Percentiles rank a stretch among this genome's conserved stretches.
Evolutionary conservation across 2,888 invertebrate genomes (phyloP).

Genomic region (Papilio gigon): DNA sequence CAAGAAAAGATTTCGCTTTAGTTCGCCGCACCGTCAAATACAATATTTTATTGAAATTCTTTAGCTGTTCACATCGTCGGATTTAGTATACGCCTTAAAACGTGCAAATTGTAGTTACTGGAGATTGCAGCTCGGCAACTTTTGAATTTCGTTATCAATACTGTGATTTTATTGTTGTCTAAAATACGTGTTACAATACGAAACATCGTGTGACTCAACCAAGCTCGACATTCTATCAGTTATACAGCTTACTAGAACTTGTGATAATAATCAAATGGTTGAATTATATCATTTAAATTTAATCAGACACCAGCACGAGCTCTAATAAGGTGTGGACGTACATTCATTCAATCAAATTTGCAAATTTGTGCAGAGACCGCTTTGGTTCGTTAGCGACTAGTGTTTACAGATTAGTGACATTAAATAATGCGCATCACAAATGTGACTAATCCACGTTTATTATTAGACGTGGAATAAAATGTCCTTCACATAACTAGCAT

Average conservation of each 20-base stretch:
- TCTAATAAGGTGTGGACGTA: slow-evolving; percentile 23
- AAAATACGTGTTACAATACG: not conserved
- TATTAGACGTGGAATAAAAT: slow-evolving; percentile 49
- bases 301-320: not conserved
- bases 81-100: slow-evolving; percentile 38
- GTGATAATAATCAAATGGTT: not conserved
- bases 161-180: not conserved
- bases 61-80: slow-evolving; percentile 30
- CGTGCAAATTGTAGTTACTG: slow-evolving; percentile 38
- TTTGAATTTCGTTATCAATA: slow-evolving; percentile 17
- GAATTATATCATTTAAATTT: not conserved
- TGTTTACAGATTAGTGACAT: slow-evolving; percentile 76
- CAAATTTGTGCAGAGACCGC: slow-evolving; percentile 80
- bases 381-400: slow-evolving; percentile 80
- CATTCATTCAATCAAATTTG: slow-evolving; percentile 74
- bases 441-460: slow-evolving; percentile 68
- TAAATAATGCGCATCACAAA: slow-evolving; percentile 69
- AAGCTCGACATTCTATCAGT: too few relatives aligned
- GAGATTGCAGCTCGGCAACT: slow-evolving; percentile 26
- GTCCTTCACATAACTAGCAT: not conserved
- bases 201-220: not conserved
- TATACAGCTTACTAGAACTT: too few relatives aligned
- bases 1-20: slow-evolving; percentile 21
- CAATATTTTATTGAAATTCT: slow-evolving; percentile 37
- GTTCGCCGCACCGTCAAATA: slow-evolving; percentile 22